These are phyloP conservation scores for Clupea harengus DNA, from an alignment of 2,113 vertebrate species.

Conservation along the genomic window DNA sequence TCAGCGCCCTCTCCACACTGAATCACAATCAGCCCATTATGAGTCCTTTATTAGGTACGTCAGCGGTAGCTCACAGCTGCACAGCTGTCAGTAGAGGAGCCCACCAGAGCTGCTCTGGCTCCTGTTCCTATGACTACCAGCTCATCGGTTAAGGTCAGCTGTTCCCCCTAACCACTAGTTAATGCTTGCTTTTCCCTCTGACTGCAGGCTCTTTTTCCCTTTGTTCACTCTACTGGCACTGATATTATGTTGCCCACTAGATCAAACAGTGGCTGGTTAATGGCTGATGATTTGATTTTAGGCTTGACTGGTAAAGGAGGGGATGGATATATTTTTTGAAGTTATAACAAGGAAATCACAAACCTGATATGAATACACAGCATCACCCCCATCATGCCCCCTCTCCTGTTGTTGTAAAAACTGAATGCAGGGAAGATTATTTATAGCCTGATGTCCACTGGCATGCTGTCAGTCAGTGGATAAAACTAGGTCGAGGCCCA, in stretches of 20 bases:
- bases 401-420: background rate
- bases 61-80: background rate
- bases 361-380: background rate
- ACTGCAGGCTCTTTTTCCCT: background rate
- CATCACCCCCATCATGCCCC: background rate
- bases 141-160: background rate
- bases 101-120: background rate
- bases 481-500: conserved; percentile 4
- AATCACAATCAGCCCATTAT: background rate
- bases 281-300: background rate
- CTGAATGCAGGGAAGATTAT: background rate
- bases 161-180: background rate
- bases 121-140: background rate
- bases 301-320: background rate
- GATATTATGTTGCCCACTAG: background rate
- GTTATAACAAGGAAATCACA: background rate
- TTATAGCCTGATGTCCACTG: background rate
- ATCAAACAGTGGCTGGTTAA: background rate
- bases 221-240: background rate
- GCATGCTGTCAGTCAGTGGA: background rate
- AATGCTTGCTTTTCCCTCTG: background rate
- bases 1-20: background rate
- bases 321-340: background rate
- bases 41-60: background rate
- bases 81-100: background rate